A percentile compares a stretch with the other conserved stretches of the same genome.
These are phyloP conservation scores for Malaclemys terrapin DNA, from an alignment of 2,113 vertebrate species.

Conservation along the genomic window DNA sequence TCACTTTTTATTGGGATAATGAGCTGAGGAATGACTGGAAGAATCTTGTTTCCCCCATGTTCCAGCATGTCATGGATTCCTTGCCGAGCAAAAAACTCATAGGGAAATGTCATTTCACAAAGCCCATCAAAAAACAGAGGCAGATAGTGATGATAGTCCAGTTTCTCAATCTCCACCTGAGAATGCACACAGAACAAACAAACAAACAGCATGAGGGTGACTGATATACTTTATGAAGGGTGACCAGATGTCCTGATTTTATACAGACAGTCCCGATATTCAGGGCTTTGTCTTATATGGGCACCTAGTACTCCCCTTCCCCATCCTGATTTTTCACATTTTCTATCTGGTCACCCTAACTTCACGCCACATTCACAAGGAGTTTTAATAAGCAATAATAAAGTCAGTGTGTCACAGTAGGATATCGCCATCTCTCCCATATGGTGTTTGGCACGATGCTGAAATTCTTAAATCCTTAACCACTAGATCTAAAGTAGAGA, in stretches of 20 bases:
- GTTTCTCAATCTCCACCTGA: slow-evolving; percentile 91
- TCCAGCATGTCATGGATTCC: slow-evolving; percentile 95
- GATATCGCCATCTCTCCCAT: not conserved
- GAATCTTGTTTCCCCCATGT: slow-evolving; percentile 91
- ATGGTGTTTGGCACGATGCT: not conserved
- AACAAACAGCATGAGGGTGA: not conserved
- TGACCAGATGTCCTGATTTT: not conserved
- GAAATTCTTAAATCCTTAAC: not conserved
- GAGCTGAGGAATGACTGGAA: slow-evolving; percentile 93
- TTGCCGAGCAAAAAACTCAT: slow-evolving; percentile 94
- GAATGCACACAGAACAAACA: slow-evolving; percentile 59
- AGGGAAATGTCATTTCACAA: slow-evolving; percentile 91
- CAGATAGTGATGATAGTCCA: slow-evolving; percentile 93
- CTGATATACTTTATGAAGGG: not conserved
- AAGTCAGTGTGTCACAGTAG: not conserved
- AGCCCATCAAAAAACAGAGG: slow-evolving; percentile 95
- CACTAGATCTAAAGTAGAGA: slow-evolving; percentile 9
- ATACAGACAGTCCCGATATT: too few relatives aligned
- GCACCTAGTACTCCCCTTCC: too few relatives aligned
- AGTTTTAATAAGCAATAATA: not conserved
- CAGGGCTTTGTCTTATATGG: too few relatives aligned
- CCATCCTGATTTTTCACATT: too few relatives aligned
- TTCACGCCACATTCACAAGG: not conserved
- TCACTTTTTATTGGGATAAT: slow-evolving; percentile 95
- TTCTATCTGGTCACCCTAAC: too few relatives aligned